Evolutionary conservation across 2,888 invertebrate species (phyloP).

Genomic region (Rhingia rostrata): DNA sequence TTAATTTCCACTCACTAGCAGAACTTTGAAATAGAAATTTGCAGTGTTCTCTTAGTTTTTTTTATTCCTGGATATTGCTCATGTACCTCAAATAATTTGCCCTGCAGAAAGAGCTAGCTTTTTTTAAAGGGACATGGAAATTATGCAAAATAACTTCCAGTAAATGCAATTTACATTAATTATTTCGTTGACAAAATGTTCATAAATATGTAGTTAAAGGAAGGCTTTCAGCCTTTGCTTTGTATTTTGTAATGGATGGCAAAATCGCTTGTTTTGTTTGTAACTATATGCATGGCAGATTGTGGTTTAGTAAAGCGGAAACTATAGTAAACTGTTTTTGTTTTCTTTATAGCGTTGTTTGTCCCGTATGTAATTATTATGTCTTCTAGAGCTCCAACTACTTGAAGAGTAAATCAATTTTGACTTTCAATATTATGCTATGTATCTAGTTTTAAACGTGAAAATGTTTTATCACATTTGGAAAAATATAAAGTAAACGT

Average conservation of each 20-base stretch:
- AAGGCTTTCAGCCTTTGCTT: slow-evolving; percentile 24
- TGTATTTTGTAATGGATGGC: slow-evolving; percentile 29
- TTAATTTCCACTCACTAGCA: slow-evolving; percentile 73
- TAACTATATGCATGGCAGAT: neutral
- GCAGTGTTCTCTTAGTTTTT: slow-evolving; percentile 46
- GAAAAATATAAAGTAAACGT: too few species aligned
- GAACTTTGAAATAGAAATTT: slow-evolving; percentile 72
- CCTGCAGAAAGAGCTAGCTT: slow-evolving; percentile 52
- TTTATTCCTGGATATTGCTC: slow-evolving; percentile 43
- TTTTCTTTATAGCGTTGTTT: neutral
- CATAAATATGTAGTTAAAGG: slow-evolving; percentile 68
- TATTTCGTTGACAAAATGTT: slow-evolving; percentile 70
- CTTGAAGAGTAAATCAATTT: too few species aligned
- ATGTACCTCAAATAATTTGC: slow-evolving; percentile 60
- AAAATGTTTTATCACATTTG: too few species aligned
- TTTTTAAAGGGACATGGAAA: slow-evolving; percentile 62
- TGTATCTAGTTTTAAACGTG: too few species aligned
- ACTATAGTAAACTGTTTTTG: neutral
- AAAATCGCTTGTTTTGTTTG: slow-evolving; percentile 10
- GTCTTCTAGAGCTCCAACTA: too few species aligned
- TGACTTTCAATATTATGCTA: too few species aligned
- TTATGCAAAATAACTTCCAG: slow-evolving; percentile 72
- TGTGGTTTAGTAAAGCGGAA: neutral
- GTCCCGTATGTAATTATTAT: too few species aligned
- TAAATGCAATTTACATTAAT: slow-evolving; percentile 73